phyloP scores from a whole-genome alignment of 37 sponge, comb jelly and placozoan species.

The Chondrosia reniformis region DNA sequence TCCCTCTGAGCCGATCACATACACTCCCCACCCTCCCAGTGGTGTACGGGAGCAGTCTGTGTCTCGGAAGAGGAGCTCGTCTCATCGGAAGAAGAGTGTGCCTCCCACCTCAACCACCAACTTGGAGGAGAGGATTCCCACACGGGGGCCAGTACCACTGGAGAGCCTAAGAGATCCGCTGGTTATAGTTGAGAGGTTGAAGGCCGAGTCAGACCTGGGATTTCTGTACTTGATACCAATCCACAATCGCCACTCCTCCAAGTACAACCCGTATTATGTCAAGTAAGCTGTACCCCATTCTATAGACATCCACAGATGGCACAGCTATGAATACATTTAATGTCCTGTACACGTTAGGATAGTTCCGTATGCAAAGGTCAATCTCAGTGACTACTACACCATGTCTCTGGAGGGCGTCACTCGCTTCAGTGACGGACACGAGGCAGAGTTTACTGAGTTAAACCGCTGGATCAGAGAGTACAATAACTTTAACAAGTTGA shows the following conservation, averaged over 20 bases:
- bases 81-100: not conserved
- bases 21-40: constrained; percentile 18
- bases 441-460: constrained; percentile 81
- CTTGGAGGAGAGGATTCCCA: constrained; percentile 29
- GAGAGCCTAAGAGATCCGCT: constrained; percentile 70
- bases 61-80: not conserved
- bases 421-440: constrained; percentile 62
- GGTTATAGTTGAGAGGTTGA: constrained; percentile 75
- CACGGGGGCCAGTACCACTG: constrained; percentile 48
- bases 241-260: constrained; percentile 45
- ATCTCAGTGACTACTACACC: constrained; percentile 82
- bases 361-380: constrained; percentile 72
- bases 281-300: constrained; percentile 31
- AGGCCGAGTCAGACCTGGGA: constrained; percentile 81
- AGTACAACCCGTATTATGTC: constrained; percentile 90
- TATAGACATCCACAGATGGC: not conserved
- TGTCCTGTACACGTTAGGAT: constrained; percentile 35
- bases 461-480: constrained; percentile 86
- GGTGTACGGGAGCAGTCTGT: not conserved
- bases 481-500: constrained; percentile 73
- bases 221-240: constrained; percentile 89
- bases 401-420: constrained; percentile 88
- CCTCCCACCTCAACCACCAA: too few relatives aligned
- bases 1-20: not conserved
- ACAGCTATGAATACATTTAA: not conserved